Percentiles rank a stretch among this genome's conserved stretches.
Conservation (phyloP, 2,888 invertebrate species). For the Caenorhabditis sulstoni region DNA sequence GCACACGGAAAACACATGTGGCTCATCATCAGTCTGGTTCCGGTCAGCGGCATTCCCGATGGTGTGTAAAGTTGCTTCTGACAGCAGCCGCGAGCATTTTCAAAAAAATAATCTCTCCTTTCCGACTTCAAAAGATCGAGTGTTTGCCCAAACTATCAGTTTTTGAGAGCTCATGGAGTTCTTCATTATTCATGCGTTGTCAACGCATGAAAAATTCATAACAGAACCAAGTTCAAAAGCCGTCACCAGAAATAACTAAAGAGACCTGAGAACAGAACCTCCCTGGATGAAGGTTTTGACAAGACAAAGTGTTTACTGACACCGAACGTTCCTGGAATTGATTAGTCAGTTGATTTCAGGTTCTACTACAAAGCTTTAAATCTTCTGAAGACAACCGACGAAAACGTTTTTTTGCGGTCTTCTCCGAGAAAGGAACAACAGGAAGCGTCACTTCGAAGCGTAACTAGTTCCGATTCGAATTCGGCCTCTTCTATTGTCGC, state of each 20-base stretch:
- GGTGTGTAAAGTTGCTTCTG: background rate
- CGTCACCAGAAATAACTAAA: background rate
- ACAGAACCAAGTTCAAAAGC: slow-evolving; percentile 8
- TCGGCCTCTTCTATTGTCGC: slow-evolving; percentile 23
- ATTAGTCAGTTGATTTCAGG: background rate
- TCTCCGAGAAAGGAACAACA: slow-evolving; percentile 15
- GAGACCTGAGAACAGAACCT: no score
- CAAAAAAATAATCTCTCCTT: slow-evolving; percentile 11
- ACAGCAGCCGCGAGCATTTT: slow-evolving; percentile 31
- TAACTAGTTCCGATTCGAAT: slow-evolving; percentile 53
- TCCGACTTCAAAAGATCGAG: slow-evolving; percentile 7
- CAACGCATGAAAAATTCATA: background rate
- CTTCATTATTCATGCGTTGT: slow-evolving; percentile 22
- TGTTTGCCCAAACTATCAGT: slow-evolving; percentile 10
- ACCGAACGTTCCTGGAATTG: no score
- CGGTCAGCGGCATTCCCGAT: slow-evolving; percentile 39
- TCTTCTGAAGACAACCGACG: background rate
- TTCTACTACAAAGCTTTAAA: background rate
- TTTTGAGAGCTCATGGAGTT: slow-evolving; percentile 12
- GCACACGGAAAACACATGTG: slow-evolving; percentile 36
- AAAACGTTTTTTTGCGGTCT: no score
- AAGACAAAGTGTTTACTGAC: background rate
- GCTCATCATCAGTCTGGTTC: slow-evolving; percentile 1
- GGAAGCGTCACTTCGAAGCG: slow-evolving; percentile 29
- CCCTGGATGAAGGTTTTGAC: no score